Base-by-base conservation (phyloP, 2,113 vertebrate species). In the Ceyx melanurus region DNA sequence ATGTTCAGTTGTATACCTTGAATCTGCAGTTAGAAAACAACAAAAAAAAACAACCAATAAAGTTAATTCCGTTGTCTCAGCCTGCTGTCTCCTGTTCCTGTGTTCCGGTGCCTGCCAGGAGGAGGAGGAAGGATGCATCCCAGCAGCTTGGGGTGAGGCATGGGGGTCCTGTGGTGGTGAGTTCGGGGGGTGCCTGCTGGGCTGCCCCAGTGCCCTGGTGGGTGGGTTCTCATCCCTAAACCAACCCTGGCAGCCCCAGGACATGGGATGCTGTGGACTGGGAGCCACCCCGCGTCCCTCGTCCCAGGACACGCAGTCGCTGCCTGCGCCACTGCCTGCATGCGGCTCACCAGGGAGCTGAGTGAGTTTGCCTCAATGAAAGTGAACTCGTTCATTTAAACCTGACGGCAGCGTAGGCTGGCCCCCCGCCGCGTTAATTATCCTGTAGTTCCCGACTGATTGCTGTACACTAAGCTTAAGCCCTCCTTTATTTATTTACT, bases 1-100 rank as follows among this genome's bases (percentile, higher is more conserved):
- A 98, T 99, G 99, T 99, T 99, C 98, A 98, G 98, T 99, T 99
- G 99, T 99, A 99, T 98, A 98, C 98, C 98, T 99, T 98, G 98
- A 98, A 98, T 99, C 98, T 99, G 98, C 99, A 99, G 98, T 99
- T 99, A 99, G 98, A 98, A 98, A 97, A 92, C 64, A 70, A 16
- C 88, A 85, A 57, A 83, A 92, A 85, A 57, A 83, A 84, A 28
- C 86, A 94, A 97, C 98, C 97, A 98, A 98, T 99, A 98, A 98
- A 98, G 97, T 97, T 98, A 97, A 98, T 97, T 98, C 97, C 92
- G 95, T 98, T 97, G 97, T 98, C 97, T 97, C 94, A 64, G 95
- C 85, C 81, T 97, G 54, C 21, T 5, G 92, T 86, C 82, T 72
- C 46, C 19, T 11, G 26, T 89, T 85, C 54, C 77, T 88, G 57